Base-by-base conservation (phyloP, 2,113 vertebrate genomes). In the Hemichromis elongatus region DNA sequence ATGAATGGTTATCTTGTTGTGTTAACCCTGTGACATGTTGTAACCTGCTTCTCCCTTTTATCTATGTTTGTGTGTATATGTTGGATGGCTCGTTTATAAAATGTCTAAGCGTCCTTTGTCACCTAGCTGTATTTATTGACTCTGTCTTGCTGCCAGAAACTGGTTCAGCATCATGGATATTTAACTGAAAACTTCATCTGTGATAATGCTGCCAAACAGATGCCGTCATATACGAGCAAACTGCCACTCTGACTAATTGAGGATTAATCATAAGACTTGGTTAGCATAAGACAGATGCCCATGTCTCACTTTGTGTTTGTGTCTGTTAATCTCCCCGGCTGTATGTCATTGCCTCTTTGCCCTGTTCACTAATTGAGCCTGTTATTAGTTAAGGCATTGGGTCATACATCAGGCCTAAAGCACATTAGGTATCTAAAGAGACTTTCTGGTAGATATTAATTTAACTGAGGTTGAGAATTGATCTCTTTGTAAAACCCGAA, bases 121-220 rank as follows among this genome's bases (percentile, higher is more conserved):
- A 66, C 78, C 83, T 88, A 70, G 33, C 75, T 92, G 0, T 52
- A 84, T 89, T 53, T 84, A 90, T 59, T 82, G 13, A 89, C 75
- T 82, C 53, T 9, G 8, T 83, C 35, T 88, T 10, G 55, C 81
- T 21, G 37, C 45, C 86, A 85, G 56, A 45, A 57, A 87, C 70
- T 77, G 78, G 75, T 86, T 90, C 42, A 45, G 35, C 78, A 24
- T 85, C 33, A 45, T 42, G 89, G 83, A 87, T 84, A 87, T 83
- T 88, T 92, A 91, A 90, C 84, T 90, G 63, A 59, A 89, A 89
- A 84, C 79, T 61, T 82, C 26, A 79, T 90, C 77, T 54, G 30
- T 18, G 52, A 77, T 86, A 82, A 81, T 82, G 77, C 81, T 70
- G 83, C 79, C 82, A 82, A 91, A 82, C 42, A 81, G 77, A 83